Percentiles rank a stretch among this genome's conserved stretches.
Evolutionary conservation across 2,113 vertebrate species (phyloP).

Genomic region (Lophius piscatorius): DNA sequence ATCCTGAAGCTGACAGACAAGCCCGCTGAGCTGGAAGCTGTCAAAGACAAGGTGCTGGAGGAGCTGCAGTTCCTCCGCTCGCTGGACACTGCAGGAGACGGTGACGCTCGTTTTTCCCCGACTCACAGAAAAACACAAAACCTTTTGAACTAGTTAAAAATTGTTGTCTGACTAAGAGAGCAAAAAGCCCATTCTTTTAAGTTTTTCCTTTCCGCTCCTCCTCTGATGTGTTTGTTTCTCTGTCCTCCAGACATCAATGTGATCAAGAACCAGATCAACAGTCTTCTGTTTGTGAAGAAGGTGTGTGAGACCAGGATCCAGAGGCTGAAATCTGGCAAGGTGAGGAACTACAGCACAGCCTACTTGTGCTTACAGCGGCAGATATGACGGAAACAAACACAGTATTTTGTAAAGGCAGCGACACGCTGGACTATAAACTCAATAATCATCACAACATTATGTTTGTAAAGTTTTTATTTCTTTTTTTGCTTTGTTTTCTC

Average conservation of each 20-base stretch:
- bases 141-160: neutral
- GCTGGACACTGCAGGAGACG: slow-evolving; percentile 96
- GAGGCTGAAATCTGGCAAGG: slow-evolving; percentile 97
- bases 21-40: slow-evolving; percentile 91
- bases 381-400: neutral
- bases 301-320: slow-evolving; percentile 98
- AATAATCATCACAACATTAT: no score
- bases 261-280: slow-evolving; percentile 99
- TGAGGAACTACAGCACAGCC: slow-evolving; percentile 69
- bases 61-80: slow-evolving; percentile 97
- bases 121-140: neutral
- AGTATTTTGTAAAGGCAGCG: no score
- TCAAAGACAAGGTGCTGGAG: slow-evolving; percentile 96
- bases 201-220: neutral
- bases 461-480: no score
- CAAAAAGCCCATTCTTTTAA: neutral
- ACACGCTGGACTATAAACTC: no score
- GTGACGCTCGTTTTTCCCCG: slow-evolving; percentile 63
- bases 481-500: no score
- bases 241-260: slow-evolving; percentile 92
- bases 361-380: neutral
- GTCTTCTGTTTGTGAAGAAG: slow-evolving; percentile 99
- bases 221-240: slow-evolving; percentile 21
- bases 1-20: slow-evolving; percentile 98
- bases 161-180: no score